Base-by-base conservation (phyloP, 2,888 invertebrate species). In the Oscheius sp. region DNA sequence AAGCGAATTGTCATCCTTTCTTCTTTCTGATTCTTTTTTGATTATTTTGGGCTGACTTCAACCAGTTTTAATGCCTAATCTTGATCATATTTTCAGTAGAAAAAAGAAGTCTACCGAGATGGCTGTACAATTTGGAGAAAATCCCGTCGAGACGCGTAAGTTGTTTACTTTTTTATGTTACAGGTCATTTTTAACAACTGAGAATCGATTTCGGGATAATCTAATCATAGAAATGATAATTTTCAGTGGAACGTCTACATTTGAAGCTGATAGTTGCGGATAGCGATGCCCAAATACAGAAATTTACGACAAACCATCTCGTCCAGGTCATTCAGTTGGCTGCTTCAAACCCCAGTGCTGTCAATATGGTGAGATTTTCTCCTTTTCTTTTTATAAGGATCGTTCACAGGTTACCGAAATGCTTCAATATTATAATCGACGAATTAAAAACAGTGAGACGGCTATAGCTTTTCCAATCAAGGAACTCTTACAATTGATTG, bases 371-470 rank as follows among this genome's bases (percentile, higher is more conserved):
- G 1, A 12, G 8, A 1, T 31, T 37, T 15, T 6, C 52, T 42
- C 67, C 57, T 31, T 23, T 55, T 20, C 20, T 53, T 27, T 29
- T 37, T 25, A 8, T 50, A 23, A 50, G 17, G n/a, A 17, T 3
- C 52, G 20, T 15, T 50, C 74, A 15, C 31, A 75, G 74, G 66
- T 75, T 15, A 68, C 69, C n/a, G 78, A 78, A 48, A 63, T 78
- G 39, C 75, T 80, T 15, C 25, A 58, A 2, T 79, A 83, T 90
- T 90, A 73, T 89, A 91, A 91, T 96, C 96, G 73, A 94, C 96
- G 97, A 88, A 89, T 97, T 74, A 91, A 96, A 65, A 95, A 96
- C 75, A 97, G 97, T 89, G 42, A 34, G 1, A 68, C 33, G 1
- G n/a, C n/a, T n/a, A 76, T 80, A 10, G 42, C 33, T 1, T 70